phyloP scores from a whole-genome alignment of 2,888 invertebrate genomes.

The Nasonovia ribisnigri region DNA sequence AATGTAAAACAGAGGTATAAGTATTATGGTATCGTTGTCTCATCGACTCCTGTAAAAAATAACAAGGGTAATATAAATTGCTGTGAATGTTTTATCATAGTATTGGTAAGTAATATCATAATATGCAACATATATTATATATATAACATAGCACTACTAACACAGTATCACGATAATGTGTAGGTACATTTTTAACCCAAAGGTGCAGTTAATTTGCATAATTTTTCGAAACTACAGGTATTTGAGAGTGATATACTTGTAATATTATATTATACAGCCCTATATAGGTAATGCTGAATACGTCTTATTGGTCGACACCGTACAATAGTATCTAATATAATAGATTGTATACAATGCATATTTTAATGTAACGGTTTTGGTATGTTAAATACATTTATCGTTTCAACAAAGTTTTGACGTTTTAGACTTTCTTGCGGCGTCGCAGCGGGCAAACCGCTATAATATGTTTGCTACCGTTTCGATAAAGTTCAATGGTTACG shows the following conservation, averaged over 20 bases:
- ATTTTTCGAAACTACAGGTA: neutral
- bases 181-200: neutral
- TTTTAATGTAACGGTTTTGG: neutral
- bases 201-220: slow-evolving; percentile 1
- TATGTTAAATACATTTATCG: neutral
- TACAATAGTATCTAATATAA: no score
- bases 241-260: neutral
- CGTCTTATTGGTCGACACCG: neutral
- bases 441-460: neutral
- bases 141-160: neutral
- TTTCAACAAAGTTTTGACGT: slow-evolving; percentile 17
- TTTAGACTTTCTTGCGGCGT: neutral
- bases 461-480: neutral
- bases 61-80: neutral
- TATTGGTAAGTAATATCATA: neutral
- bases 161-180: neutral
- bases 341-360: neutral
- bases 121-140: neutral
- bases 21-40: neutral
- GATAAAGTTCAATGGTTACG: neutral
- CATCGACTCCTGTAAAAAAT: neutral
- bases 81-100: neutral
- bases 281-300: neutral
- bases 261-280: neutral
- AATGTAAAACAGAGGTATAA: no score